These are phyloP conservation scores for Camponotus pennsylvanicus DNA, from an alignment of 1,140 invertebrate genomes.

Conservation along the genomic window DNA sequence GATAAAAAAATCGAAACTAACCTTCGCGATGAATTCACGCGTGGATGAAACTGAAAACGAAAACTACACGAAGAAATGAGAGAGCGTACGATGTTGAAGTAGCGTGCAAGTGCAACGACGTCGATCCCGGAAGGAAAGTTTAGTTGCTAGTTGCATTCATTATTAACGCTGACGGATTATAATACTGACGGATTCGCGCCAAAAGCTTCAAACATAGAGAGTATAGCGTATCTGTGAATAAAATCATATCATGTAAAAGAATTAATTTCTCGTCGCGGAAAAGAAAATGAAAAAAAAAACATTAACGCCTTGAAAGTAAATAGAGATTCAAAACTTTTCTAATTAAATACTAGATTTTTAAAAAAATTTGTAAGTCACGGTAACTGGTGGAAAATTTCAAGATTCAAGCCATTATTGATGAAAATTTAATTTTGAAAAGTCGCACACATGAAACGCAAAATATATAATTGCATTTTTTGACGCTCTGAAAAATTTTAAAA, in stretches of 20 bases:
- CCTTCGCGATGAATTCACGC: conserved; percentile 73
- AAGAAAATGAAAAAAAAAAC: background rate
- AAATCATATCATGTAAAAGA: background rate
- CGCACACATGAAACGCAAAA: background rate
- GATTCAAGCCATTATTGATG: background rate
- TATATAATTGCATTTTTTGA: background rate
- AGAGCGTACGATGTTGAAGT: conserved; percentile 67
- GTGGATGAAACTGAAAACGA: conserved; percentile 70
- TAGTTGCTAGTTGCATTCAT: conserved; percentile 74
- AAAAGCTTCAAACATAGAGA: conserved; percentile 10
- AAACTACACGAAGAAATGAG: conserved; percentile 20
- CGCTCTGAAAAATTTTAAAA: too few species aligned
- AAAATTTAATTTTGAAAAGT: background rate
- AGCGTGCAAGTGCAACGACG: conserved; percentile 65
- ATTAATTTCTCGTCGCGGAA: background rate
- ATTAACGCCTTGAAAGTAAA: background rate
- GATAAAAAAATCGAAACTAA: conserved; percentile 72
- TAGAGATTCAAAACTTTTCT: background rate
- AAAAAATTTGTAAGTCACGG: background rate
- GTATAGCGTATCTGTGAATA: background rate
- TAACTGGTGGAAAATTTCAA: background rate
- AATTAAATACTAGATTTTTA: background rate
- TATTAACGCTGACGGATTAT: conserved; percentile 73
- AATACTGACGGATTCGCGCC: conserved; percentile 55
- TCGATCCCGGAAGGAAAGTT: conserved; percentile 84